Conservation (phyloP, 2,113 vertebrate species). For the Sterrhoptilus dennistouni region DNA sequence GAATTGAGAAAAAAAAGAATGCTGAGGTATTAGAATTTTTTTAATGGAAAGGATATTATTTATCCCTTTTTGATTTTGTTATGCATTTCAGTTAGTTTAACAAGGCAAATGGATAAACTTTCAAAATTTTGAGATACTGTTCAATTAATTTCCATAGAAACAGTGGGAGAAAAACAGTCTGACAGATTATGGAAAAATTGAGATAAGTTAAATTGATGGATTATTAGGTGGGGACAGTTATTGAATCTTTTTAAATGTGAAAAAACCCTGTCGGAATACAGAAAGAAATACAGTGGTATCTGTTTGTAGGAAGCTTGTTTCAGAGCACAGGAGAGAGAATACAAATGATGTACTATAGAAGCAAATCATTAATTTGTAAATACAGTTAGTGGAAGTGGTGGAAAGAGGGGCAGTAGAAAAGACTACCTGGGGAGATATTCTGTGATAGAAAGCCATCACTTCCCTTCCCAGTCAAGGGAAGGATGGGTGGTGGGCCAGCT, state of each 20-base stretch:
- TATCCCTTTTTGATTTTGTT: not conserved
- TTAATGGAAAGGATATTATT: not conserved
- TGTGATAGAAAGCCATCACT: not conserved
- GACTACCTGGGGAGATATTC: not conserved
- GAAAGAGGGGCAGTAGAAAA: not conserved
- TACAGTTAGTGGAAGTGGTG: not conserved
- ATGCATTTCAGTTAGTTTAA: not conserved
- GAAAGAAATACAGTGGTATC: not conserved
- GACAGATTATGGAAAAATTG: not conserved
- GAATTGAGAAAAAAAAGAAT: not conserved
- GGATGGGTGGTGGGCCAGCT: accelerated
- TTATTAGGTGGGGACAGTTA: not conserved
- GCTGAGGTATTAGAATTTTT: not conserved
- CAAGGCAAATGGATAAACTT: not conserved
- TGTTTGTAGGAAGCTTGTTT: not conserved
- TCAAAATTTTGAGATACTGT: not conserved
- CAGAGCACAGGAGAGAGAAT: not conserved
- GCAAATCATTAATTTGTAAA: not conserved
- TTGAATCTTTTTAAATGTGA: not conserved
- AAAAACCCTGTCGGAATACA: not conserved
- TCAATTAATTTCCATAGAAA: not conserved
- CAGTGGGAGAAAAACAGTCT: not conserved
- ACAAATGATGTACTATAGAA: not conserved
- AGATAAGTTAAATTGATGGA: not conserved
- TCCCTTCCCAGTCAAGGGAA: not conserved